Evolutionary conservation across 2,888 invertebrate species (phyloP), one percentile per base, ranked within the genome.

Genomic region (Chrysopilus asiliformis): DNA sequence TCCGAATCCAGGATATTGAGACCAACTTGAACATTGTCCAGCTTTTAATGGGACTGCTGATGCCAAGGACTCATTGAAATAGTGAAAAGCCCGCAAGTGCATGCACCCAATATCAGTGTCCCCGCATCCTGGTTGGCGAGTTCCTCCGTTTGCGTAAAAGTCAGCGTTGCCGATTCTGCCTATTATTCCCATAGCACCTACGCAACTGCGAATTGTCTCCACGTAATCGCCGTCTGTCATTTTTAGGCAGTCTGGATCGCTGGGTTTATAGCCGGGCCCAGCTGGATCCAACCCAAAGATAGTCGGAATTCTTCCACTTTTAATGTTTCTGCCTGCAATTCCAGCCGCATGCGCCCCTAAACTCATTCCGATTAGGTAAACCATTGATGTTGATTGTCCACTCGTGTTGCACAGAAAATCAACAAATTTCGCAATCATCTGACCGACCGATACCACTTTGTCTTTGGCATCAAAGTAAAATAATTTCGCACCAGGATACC

Each of bases 401-500:
- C 68, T 52, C 53, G 59, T 4, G 55, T 62, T 1, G 55, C 68
- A 49, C 59, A 72, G 51, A 36, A 53, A 59, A 31, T 59, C 53
- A 5, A 60, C 41, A 9, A 58, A 45, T 0, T 24, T 31, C 2
- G 56, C 59, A 6, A 56, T 32, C 9, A 50, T 50, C 13, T 39
- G 34, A 2, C 56, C 62, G 10, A 43, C 43, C 0, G 46, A 20
- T 3, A 49, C 49, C 5, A 43, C 49, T 8, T 69, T 65, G 29
- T 71, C 68, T 0, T 73, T 71, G 4, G 67, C 51, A 32, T 68
- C 60, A 43, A 73, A 72, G 43, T 72, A n/a, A n/a, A n/a, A n/a
- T n/a, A n/a, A n/a, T n/a, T n/a, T 72, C 0, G 72, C 70, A 2
- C 71, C 71, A 1, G 54, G 57, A n/a, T 68, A 66, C 73, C 73